Conservation (phyloP, 2,797 vertebrate genomes). For the Vespertilio murinus region DNA sequence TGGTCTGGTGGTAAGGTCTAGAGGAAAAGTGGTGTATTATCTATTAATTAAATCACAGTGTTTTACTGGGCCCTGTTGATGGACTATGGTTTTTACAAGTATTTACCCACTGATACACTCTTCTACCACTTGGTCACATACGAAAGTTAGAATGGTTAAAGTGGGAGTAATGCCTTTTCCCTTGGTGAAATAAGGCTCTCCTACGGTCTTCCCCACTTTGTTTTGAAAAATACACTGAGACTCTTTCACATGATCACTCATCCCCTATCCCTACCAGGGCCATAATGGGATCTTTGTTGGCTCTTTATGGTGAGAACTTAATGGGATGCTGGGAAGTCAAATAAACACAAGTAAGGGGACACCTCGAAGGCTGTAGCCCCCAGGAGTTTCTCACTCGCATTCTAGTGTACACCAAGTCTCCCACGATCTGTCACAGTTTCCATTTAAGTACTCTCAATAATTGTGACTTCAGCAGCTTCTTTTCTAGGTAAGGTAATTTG, state of each 20-base stretch:
- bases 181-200: not conserved
- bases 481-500: not conserved
- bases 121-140: not conserved
- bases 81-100: not conserved
- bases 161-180: not conserved
- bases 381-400: not conserved
- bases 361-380: not conserved
- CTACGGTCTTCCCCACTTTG: not conserved
- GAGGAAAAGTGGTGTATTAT: not conserved
- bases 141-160: not conserved
- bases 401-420: not conserved
- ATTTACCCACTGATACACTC: not conserved
- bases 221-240: not conserved
- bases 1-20: not conserved
- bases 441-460: too few species aligned
- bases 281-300: not conserved
- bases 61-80: not conserved
- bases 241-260: not conserved
- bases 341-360: not conserved
- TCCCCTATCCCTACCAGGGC: not conserved
- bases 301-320: not conserved
- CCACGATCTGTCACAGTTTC: not conserved
- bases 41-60: not conserved
- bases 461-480: not conserved
- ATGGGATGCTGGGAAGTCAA: not conserved